phyloP scores from a whole-genome alignment of 2,888 invertebrate species.

The Ochropleura plecta region DNA sequence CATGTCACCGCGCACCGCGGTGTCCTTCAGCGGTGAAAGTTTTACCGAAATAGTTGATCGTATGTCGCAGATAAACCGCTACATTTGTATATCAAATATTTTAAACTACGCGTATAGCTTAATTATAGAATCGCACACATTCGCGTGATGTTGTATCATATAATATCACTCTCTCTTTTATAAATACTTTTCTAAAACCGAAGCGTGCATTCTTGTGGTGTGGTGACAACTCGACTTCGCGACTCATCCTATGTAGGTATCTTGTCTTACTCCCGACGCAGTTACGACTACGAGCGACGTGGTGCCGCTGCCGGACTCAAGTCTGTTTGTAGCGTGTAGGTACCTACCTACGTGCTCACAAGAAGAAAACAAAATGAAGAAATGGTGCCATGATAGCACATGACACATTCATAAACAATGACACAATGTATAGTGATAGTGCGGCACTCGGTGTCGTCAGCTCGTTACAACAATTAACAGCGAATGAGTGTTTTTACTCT shows the following conservation, averaged over 20 bases:
- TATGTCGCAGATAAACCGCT: slow-evolving; percentile 14
- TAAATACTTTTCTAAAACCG: slow-evolving; percentile 11
- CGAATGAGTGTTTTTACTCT: slow-evolving; percentile 12
- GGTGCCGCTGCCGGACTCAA: not conserved
- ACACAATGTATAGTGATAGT: not conserved
- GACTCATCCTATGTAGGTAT: not conserved
- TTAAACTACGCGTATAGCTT: not conserved
- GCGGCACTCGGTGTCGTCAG: slow-evolving; percentile 30
- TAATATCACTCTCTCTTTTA: slow-evolving; percentile 24
- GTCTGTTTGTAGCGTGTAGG: not conserved
- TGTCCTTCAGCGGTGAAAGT: slow-evolving; percentile 56
- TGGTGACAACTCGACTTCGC: not conserved
- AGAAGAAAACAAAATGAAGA: not conserved
- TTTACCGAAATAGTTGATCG: slow-evolving; percentile 44
- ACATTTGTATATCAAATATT: not conserved
- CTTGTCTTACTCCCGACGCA: not conserved
- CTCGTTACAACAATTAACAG: slow-evolving; percentile 25
- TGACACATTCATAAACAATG: slow-evolving; percentile 1
- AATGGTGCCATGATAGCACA: not conserved
- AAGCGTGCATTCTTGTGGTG: slow-evolving; percentile 5
- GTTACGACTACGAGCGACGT: not conserved
- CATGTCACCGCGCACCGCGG: slow-evolving; percentile 19
- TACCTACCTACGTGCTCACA: too few relatives aligned
- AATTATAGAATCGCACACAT: slow-evolving; percentile 34
- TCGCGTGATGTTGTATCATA: not conserved